Base-by-base conservation (phyloP, 2,797 vertebrate species). In the Danio kyathit region DNA sequence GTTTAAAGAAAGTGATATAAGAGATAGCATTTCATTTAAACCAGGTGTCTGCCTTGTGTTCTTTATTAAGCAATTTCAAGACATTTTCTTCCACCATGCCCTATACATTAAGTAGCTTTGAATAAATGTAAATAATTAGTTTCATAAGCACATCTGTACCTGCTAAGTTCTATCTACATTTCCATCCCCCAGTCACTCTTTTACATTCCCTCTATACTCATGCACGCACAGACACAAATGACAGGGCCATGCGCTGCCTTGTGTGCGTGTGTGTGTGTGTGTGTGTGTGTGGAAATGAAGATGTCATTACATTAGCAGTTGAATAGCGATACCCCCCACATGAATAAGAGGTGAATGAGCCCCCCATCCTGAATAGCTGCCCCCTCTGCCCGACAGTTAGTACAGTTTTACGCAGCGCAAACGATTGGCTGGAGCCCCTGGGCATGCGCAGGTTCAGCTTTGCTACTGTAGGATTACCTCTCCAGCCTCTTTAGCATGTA, bases 231-330 rank as follows among this genome's bases (percentile, higher is more conserved):
- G 70, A 65, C 57, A 51, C 61, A 78, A 49, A 76, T 65, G 80
- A 81, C 80, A 81, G 77, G 87, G 83, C 74, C 7, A 63, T 83
- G 76, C 46, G 1, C 29, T 83, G 79, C 80, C 71, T 76, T 84
- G 54, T 54, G 51, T 54, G n/a, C n/a, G 51, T 82, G 85, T 90
- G 85, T 89, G 90, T 54, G 56, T 57, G 56, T 61, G 57, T 84
- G 54, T 54, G 51, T 54, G 51, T 82, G 83, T 90, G 85, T 89
- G 90, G 90, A 94, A 94, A 94, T 92, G 91, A 92, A 93, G 92
- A 93, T 93, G 92, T 91, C 94, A 91, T 94, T 94, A 94, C 94
- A 94, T 94, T 95, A 95, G 92, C 94, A 95, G 92, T 81, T 94
- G 92, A 96, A 95, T 94, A 88, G 92, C 76, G 38, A 54, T 52